Base-by-base conservation (phyloP, 2,113 vertebrate genomes). In the Panthera leo region DNA sequence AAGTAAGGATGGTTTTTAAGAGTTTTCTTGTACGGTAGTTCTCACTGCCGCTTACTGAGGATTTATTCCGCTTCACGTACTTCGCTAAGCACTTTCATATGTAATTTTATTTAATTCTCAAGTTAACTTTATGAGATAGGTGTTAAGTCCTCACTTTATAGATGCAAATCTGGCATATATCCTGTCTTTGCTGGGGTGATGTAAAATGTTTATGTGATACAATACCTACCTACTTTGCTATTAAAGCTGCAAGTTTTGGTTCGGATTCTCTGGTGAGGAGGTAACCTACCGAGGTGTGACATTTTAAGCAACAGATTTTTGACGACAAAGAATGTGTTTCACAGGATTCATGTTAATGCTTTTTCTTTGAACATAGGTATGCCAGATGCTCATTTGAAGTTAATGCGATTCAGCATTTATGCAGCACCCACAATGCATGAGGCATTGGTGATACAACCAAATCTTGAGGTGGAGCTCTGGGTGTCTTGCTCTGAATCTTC, bases 61-160 rank as follows among this genome's bases (percentile, higher is more conserved):
- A 86, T 21, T 71, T 75, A 80, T 18, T 92, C 71, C 55, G 25
- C 80, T 73, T 16, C 11, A 85, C 31, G 36, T 68, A 58, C 6
- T 86, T 93, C 86, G 80, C 39, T 27, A 82, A 86, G 10, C 12
- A 76, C 13, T 70, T 90, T 63, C 42, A 78, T 70, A 71, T 23
- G 61, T 86, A 80, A 82, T 89, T 85, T 85, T 58, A 75, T 78
- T 85, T 89, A 84, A 70, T 83, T 36, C 25, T 94, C n/a, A 25
- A 82, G 55, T 53, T 61, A 83, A 83, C 34, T 85, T 73, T 79
- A 67, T 73, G 27, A 42, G 68, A 42, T 18, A 58, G 21, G 10
- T 85, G 55, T 89, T 88, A 73, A 71, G 27, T 58, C 5, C 31
- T 7, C 25, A 31, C 79, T 79, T 65, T 84, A 85, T 63, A 29